phyloP scores from a whole-genome alignment of 2,797 vertebrate species.

The Masticophis lateralis region DNA sequence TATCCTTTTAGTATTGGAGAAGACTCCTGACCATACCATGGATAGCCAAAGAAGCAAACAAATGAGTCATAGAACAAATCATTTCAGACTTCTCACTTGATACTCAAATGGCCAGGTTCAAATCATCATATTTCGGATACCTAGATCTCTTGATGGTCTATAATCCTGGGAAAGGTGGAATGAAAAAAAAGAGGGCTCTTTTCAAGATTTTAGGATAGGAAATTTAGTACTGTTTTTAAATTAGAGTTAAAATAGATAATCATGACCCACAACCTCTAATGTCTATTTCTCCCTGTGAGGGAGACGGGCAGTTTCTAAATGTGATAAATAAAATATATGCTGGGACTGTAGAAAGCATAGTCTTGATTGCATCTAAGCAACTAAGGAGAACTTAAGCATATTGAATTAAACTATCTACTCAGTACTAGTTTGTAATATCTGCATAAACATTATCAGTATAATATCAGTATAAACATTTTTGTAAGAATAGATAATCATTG shows the following conservation, averaged over 20 bases:
- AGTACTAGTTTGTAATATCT: background rate
- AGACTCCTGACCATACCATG: background rate
- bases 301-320: background rate
- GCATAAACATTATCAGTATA: background rate
- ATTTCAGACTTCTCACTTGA: background rate
- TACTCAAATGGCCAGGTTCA: background rate
- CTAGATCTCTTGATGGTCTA: background rate
- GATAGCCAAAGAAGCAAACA: background rate
- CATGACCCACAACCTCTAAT: background rate
- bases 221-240: background rate
- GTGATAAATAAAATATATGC: background rate
- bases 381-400: background rate
- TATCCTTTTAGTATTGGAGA: background rate
- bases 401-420: background rate
- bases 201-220: background rate
- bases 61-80: background rate
- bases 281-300: background rate
- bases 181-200: background rate
- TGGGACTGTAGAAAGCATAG: background rate
- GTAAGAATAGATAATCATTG: background rate
- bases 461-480: background rate
- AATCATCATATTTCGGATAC: background rate
- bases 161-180: background rate
- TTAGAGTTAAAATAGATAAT: background rate
- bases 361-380: background rate